Evolutionary conservation across 2,888 invertebrate species (phyloP).

Genomic region (Trissolcus brochymenae): DNA sequence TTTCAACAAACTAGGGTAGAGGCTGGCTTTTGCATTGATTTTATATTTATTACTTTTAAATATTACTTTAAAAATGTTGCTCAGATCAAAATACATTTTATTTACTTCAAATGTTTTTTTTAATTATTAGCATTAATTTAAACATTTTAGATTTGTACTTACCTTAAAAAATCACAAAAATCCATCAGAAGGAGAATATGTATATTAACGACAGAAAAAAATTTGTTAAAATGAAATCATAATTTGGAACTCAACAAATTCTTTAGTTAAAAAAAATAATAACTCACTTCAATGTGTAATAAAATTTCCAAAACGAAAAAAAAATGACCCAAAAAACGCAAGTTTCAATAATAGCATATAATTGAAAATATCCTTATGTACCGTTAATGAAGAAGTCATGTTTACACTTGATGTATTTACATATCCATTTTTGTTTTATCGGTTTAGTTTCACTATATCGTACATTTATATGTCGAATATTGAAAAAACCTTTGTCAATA

Average conservation of each 20-base stretch:
- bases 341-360: constrained; percentile 57
- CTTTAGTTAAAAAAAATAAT: neutral
- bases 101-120: too few relatives aligned
- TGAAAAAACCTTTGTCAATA: constrained; percentile 61
- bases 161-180: too few relatives aligned
- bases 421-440: constrained; percentile 51
- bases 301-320: neutral
- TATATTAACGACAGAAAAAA: neutral
- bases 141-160: too few relatives aligned
- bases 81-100: too few relatives aligned
- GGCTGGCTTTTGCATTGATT: too few relatives aligned
- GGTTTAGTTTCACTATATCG: constrained; percentile 56
- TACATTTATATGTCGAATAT: constrained; percentile 64
- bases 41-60: too few relatives aligned
- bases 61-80: too few relatives aligned
- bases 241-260: neutral
- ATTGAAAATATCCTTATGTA: constrained; percentile 62
- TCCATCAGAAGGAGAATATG: too few relatives aligned
- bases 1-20: neutral
- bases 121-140: too few relatives aligned
- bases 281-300: neutral
- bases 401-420: constrained; percentile 65
- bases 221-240: neutral
- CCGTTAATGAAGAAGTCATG: constrained; percentile 59
- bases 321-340: constrained; percentile 45